phyloP scores from a whole-genome alignment of 2,888 invertebrate genomes.

The Thysanoteuthis rhombus region DNA sequence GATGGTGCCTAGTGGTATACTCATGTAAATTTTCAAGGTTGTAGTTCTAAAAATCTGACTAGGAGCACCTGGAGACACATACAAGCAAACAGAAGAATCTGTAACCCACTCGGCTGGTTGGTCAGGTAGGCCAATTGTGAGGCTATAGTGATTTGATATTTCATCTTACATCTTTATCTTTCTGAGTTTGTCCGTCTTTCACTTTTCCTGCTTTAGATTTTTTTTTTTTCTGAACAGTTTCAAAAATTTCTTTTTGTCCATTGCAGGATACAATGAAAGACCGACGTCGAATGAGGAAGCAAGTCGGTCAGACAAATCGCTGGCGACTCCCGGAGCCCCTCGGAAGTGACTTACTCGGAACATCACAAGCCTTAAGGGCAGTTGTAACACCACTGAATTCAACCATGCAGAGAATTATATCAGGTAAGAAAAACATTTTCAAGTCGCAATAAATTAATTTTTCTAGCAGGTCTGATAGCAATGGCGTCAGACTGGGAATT shows the following conservation, averaged over 20 bases:
- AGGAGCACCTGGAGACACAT: too few species aligned
- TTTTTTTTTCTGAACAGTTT: not conserved
- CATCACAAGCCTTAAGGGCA: constrained; percentile 62
- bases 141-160: too few species aligned
- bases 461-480: not conserved
- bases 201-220: too few species aligned
- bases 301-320: constrained; percentile 62
- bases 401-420: constrained; percentile 56
- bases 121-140: too few species aligned
- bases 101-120: too few species aligned
- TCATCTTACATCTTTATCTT: too few species aligned
- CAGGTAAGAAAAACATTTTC: constrained; percentile 44
- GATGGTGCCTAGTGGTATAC: too few species aligned
- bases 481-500: too few species aligned
- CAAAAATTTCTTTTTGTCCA: not conserved
- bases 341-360: constrained; percentile 63
- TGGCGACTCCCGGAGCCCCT: constrained; percentile 64
- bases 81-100: too few species aligned
- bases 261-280: constrained; percentile 76
- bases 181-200: too few species aligned
- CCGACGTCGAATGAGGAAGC: constrained; percentile 56
- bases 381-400: constrained; percentile 54
- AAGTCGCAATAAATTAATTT: not conserved
- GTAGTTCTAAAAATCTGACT: too few species aligned
- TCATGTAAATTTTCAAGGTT: too few species aligned